A percentile compares a stretch with the other conserved stretches of the same genome.
These are phyloP conservation scores for Caiman crocodilus DNA, from an alignment of 2,797 vertebrate species.

Conservation along the genomic window DNA sequence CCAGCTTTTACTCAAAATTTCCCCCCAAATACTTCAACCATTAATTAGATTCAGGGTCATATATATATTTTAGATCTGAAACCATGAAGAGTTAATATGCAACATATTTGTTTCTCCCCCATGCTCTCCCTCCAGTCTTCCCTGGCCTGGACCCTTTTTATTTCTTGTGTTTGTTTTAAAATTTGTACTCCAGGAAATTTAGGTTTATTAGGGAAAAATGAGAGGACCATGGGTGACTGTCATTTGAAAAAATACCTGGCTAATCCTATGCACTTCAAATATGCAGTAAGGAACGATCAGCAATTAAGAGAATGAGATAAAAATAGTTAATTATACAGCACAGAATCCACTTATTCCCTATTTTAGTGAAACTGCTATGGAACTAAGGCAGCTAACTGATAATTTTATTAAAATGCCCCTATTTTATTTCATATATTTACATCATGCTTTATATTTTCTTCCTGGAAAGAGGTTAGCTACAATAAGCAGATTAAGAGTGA, in stretches of 20 bases:
- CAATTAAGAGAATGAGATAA: neutral
- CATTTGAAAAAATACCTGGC: neutral
- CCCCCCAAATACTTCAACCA: neutral
- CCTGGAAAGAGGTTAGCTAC: slow-evolving; percentile 80
- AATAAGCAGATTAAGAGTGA: slow-evolving; percentile 88
- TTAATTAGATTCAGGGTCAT: neutral
- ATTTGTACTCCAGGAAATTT: neutral
- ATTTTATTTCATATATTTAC: slow-evolving; percentile 26
- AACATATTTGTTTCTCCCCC: too few species aligned
- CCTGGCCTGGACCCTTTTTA: neutral
- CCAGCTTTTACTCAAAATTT: neutral
- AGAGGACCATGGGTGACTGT: neutral
- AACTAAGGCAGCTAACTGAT: slow-evolving; percentile 30
- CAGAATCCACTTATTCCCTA: neutral
- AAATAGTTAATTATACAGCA: neutral
- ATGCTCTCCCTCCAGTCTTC: too few species aligned
- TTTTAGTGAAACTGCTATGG: slow-evolving; percentile 15
- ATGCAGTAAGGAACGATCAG: neutral
- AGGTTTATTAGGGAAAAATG: neutral
- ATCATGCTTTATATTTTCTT: slow-evolving; percentile 63
- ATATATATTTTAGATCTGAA: neutral
- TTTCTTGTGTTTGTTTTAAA: neutral
- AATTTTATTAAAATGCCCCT: slow-evolving; percentile 5
- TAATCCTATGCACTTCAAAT: neutral
- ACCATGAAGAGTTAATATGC: neutral